A percentile compares a stretch with the other conserved stretches of the same genome.
These are phyloP conservation scores for Frieseomelitta varia DNA, from an alignment of 1,140 invertebrate genomes.

Conservation along the genomic window DNA sequence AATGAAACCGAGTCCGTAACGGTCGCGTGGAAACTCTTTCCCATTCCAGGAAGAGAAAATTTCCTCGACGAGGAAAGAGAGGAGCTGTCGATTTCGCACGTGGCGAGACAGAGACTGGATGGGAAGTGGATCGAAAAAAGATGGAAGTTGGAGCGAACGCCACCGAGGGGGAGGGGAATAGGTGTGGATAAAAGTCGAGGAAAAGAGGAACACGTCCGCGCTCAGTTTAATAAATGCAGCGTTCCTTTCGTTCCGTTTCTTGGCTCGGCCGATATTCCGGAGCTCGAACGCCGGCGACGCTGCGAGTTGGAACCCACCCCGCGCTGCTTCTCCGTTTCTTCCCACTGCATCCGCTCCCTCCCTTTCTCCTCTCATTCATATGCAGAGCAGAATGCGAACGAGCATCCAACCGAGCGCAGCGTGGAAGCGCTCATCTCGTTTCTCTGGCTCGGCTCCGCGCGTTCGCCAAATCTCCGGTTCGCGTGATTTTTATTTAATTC, in stretches of 20 bases:
- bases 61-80: slow-evolving; percentile 28
- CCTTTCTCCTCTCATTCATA: slow-evolving; percentile 67
- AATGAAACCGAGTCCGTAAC: background rate
- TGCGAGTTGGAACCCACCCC: background rate
- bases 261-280: slow-evolving; percentile 65
- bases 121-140: slow-evolving; percentile 28
- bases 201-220: slow-evolving; percentile 64
- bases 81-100: slow-evolving; percentile 55
- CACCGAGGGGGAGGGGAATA: slow-evolving; percentile 4
- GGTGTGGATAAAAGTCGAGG: background rate
- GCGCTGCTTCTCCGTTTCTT: background rate
- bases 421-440: slow-evolving; percentile 54
- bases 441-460: slow-evolving; percentile 51
- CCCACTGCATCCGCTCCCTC: background rate
- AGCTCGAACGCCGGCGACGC: slow-evolving; percentile 28
- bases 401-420: slow-evolving; percentile 46
- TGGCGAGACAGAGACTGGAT: slow-evolving; percentile 13
- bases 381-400: slow-evolving; percentile 64
- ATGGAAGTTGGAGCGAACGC: slow-evolving; percentile 36
- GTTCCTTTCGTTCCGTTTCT: slow-evolving; percentile 76
- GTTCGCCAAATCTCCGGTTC: slow-evolving; percentile 68
- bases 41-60: too few species aligned
- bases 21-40: background rate
- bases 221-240: slow-evolving; percentile 77
- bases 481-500: slow-evolving; percentile 76